These are phyloP conservation scores for Drosophila bunnanda DNA, from an alignment of 2,888 invertebrate genomes.

Conservation along the genomic window DNA sequence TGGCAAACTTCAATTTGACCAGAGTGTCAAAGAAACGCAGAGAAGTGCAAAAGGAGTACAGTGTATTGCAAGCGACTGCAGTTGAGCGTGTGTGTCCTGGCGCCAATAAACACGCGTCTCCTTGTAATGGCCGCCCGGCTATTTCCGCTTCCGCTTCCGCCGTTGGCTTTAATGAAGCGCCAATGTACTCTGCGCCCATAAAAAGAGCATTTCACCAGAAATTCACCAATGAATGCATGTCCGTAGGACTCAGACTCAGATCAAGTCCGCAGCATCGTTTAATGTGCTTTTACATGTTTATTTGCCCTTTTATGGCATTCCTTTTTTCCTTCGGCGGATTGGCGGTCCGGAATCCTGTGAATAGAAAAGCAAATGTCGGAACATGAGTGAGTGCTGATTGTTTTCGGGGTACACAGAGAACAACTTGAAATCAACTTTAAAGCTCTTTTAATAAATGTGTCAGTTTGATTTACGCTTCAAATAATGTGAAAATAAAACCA, in stretches of 20 bases:
- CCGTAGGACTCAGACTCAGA: constrained; percentile 40
- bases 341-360: constrained; percentile 47
- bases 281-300: constrained; percentile 77
- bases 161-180: constrained; percentile 74
- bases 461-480: background rate
- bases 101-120: constrained; percentile 45
- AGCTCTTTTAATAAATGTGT: background rate
- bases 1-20: constrained; percentile 56
- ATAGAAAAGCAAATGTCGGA: constrained; percentile 52
- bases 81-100: constrained; percentile 12
- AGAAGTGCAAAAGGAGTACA: constrained; percentile 24
- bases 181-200: constrained; percentile 66
- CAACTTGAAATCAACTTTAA: background rate
- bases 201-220: constrained; percentile 67
- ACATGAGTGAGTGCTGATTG: constrained; percentile 41
- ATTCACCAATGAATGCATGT: constrained; percentile 53
- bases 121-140: constrained; percentile 36
- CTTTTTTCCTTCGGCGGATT: constrained; percentile 34
- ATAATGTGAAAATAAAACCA: background rate
- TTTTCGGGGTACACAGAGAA: constrained; percentile 11
- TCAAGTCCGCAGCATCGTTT: constrained; percentile 55
- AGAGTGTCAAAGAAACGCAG: constrained; percentile 54
- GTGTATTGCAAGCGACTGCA: constrained; percentile 20
- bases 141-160: constrained; percentile 61
- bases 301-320: constrained; percentile 71